Evolutionary conservation across 2,113 vertebrate species (phyloP).

Genomic region (Sterna hirundo): DNA sequence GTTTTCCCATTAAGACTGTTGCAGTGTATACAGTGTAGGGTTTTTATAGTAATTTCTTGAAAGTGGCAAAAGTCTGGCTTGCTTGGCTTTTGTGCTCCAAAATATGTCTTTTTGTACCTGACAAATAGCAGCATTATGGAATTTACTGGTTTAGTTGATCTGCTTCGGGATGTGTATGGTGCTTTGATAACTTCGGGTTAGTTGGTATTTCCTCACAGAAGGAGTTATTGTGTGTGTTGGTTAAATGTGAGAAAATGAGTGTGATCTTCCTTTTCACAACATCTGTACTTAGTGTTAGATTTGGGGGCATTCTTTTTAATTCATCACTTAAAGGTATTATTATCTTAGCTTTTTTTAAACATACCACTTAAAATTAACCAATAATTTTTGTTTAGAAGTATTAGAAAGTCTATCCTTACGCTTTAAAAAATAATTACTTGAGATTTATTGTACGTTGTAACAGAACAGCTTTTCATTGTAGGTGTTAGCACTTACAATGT

Average conservation of each 20-base stretch:
- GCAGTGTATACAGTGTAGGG: background rate
- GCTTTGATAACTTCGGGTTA: background rate
- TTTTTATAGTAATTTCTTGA: background rate
- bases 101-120: background rate
- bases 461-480: background rate
- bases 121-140: background rate
- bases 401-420: background rate
- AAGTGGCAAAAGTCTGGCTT: background rate
- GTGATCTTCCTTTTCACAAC: background rate
- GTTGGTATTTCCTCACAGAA: background rate
- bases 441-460: background rate
- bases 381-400: background rate
- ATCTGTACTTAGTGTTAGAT: background rate
- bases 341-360: background rate
- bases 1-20: background rate
- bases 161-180: background rate
- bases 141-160: background rate
- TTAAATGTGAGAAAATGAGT: background rate
- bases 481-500: background rate
- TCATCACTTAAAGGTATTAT: background rate
- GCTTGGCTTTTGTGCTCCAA: background rate
- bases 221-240: background rate
- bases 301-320: background rate
- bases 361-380: background rate
- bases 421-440: background rate